Evolutionary conservation across 2,113 vertebrate genomes (phyloP).

Genomic region (Sula dactylatra): DNA sequence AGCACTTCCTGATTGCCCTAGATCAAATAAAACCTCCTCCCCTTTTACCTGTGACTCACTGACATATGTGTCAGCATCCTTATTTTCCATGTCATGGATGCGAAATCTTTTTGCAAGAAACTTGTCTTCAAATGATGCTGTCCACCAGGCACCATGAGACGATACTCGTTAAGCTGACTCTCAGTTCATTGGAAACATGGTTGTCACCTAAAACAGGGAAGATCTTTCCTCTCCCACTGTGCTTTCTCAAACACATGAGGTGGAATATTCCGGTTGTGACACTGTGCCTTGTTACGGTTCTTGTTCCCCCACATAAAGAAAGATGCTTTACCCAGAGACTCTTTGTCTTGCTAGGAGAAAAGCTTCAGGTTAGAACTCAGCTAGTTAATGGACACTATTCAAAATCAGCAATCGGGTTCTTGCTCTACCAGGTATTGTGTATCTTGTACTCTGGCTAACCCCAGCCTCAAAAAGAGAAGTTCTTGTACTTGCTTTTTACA

Average conservation of each 20-base stretch:
- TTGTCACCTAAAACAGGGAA: background rate
- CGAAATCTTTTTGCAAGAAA: background rate
- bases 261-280: background rate
- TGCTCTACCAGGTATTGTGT: background rate
- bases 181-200: background rate
- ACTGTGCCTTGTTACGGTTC: background rate
- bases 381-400: background rate
- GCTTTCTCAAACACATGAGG: background rate
- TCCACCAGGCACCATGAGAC: background rate
- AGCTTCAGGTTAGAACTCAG: background rate
- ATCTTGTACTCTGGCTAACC: background rate
- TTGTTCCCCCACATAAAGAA: background rate
- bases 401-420: background rate
- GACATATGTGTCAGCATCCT: background rate
- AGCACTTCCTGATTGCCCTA: background rate
- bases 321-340: background rate
- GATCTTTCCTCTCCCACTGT: background rate
- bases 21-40: background rate
- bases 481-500: background rate
- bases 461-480: background rate
- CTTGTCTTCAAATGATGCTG: background rate
- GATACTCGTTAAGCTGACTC: background rate
- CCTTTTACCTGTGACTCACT: slow-evolving; percentile 10
- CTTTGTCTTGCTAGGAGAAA: background rate
- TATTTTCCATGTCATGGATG: background rate